A percentile compares a stretch with the other conserved stretches of the same genome.
phyloP scores from a whole-genome alignment of 2,113 vertebrate species.

The Cisticola juncidis region DNA sequence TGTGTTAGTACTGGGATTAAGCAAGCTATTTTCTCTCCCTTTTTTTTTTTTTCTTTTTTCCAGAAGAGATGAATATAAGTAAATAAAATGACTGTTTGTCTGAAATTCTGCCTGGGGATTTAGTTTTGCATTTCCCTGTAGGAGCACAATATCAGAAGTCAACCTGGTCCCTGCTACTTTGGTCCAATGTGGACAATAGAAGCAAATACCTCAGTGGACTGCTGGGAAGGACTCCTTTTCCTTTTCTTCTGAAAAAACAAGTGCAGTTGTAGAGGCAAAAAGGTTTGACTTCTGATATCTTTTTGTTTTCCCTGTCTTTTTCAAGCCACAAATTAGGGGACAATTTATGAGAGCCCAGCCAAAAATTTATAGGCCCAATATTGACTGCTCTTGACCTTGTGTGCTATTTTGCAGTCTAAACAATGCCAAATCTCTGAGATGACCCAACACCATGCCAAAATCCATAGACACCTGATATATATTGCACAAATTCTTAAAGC shows the following conservation, averaged over 20 bases:
- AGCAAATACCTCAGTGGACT: not conserved
- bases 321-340: conserved; percentile 69
- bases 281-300: conserved; percentile 52
- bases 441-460: conserved; percentile 63
- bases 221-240: not conserved
- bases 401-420: conserved; percentile 72
- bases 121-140: conserved; percentile 60
- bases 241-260: not conserved
- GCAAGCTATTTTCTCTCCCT: conserved; percentile 70
- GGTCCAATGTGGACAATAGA: not conserved
- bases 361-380: conserved; percentile 73
- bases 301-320: not conserved
- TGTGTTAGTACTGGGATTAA: conserved; percentile 84
- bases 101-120: conserved; percentile 73
- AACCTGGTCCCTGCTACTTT: not conserved
- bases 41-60: not conserved
- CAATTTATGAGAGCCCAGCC: conserved; percentile 71
- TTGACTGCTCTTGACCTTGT: conserved; percentile 70
- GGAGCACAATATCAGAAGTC: conserved; percentile 13
- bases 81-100: conserved; percentile 78
- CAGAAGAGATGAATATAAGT: conserved; percentile 73
- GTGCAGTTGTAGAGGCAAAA: not conserved
- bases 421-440: conserved; percentile 70
- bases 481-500: conserved; percentile 67
- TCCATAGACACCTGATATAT: conserved; percentile 62